A percentile compares a stretch with the other conserved stretches of the same genome.
phyloP scores from a whole-genome alignment of 1,140 invertebrate genomes.

The Drosophila bocki region DNA sequence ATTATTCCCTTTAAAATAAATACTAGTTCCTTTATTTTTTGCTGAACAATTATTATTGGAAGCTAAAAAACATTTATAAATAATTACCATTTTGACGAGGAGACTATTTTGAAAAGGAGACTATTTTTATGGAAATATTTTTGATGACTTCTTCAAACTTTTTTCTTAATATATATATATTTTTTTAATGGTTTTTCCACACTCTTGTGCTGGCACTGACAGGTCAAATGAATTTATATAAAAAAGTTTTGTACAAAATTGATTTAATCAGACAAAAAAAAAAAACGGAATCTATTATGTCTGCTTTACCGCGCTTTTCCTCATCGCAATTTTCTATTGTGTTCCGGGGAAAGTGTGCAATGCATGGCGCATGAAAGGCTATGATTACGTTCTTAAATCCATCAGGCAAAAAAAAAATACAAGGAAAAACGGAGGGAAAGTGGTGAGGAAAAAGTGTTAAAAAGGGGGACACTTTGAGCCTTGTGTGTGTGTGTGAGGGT shows the following conservation, averaged over 20 bases:
- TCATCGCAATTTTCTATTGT: constrained; percentile 25
- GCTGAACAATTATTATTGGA: neutral
- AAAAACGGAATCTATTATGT: constrained; percentile 44
- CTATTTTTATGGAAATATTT: constrained; percentile 6
- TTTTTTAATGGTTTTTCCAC: constrained; percentile 47
- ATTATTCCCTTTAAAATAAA: too few species aligned
- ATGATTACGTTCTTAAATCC: constrained; percentile 52
- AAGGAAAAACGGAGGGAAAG: neutral
- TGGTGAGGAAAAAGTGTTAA: constrained; percentile 6
- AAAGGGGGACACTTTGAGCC: constrained; percentile 29
- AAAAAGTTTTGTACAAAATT: constrained; percentile 35
- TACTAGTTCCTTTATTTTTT: neutral
- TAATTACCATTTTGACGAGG: constrained; percentile 42
- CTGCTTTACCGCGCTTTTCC: constrained; percentile 14
- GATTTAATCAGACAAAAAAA: constrained; percentile 38
- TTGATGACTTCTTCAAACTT: constrained; percentile 40
- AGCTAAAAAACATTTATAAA: constrained; percentile 36
- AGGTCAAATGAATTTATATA: constrained; percentile 39
- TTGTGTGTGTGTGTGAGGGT: constrained; percentile 17
- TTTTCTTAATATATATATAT: constrained; percentile 29
- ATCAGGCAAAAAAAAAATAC: constrained; percentile 9
- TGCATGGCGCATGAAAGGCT: constrained; percentile 40
- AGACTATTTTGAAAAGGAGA: too few species aligned
- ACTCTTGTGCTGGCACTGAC: constrained; percentile 35
- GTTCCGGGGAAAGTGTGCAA: constrained; percentile 20